A percentile compares a stretch with the other conserved stretches of the same genome.
phyloP scores from a whole-genome alignment of 2,113 vertebrate species.

The Actenoides hombroni region DNA sequence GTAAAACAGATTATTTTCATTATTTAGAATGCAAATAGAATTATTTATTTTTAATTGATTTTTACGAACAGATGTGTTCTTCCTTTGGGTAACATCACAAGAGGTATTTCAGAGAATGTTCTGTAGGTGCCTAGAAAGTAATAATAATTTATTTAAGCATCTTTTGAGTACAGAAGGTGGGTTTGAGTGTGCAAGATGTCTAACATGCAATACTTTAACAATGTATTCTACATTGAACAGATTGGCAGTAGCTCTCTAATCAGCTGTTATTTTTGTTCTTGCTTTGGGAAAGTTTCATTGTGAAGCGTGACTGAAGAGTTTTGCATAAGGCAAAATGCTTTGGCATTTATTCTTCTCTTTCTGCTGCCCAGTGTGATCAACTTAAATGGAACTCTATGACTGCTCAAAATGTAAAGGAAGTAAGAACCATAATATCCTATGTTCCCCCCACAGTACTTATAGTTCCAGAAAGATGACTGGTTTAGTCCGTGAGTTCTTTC shows the following conservation, averaged over 20 bases:
- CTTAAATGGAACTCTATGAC: neutral
- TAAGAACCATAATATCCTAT: neutral
- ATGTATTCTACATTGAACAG: neutral
- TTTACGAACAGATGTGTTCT: neutral
- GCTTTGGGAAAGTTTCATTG: neutral
- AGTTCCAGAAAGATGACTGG: neutral
- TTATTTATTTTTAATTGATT: neutral
- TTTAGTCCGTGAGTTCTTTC: neutral
- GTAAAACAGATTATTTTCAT: neutral
- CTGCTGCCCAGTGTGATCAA: neutral
- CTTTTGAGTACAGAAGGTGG: neutral
- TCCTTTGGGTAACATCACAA: neutral
- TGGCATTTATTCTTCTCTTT: neutral
- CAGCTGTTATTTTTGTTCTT: neutral
- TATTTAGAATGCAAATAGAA: neutral
- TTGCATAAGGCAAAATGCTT: neutral
- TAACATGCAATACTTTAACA: neutral
- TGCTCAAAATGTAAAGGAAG: conserved; percentile 19
- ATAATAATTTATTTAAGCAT: neutral
- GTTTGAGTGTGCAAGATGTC: neutral
- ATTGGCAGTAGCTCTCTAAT: neutral
- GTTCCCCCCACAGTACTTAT: neutral
- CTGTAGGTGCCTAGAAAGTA: neutral
- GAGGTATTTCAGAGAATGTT: neutral
- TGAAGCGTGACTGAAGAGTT: neutral